Conservation (phyloP, 2,797 vertebrate genomes). For the Clarias platycephalus region DNA sequence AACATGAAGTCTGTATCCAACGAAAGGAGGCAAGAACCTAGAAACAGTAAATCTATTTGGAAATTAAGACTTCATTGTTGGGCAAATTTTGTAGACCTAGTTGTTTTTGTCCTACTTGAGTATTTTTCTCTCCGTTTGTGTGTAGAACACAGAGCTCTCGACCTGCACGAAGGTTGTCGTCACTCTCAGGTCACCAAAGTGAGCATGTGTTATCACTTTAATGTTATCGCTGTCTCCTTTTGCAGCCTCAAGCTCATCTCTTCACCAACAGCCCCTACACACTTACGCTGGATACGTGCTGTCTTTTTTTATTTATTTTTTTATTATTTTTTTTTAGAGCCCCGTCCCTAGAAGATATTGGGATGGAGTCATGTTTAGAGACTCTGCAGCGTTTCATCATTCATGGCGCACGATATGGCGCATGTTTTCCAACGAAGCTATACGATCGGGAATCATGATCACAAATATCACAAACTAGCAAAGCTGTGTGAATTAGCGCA, state of each 20-base stretch:
- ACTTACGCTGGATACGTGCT: slow-evolving; percentile 20
- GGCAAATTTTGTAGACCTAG: neutral
- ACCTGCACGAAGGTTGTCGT: slow-evolving; percentile 35
- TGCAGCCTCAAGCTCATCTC: slow-evolving; percentile 38
- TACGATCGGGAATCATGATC: slow-evolving; percentile 1
- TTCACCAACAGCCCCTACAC: slow-evolving; percentile 38
- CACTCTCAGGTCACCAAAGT: slow-evolving; percentile 55
- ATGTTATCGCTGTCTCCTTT: slow-evolving; percentile 35
- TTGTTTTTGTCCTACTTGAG: neutral
- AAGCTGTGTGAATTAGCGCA: slow-evolving; percentile 6
- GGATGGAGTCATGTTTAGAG: neutral
- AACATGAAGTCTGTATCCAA: neutral
- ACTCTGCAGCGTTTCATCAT: neutral
- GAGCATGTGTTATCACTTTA: slow-evolving; percentile 62
- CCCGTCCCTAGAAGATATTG: neutral
- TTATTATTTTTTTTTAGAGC: too few species aligned
- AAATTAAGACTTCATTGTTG: too few species aligned
- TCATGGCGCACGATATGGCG: neutral
- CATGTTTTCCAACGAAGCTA: neutral
- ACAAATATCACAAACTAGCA: slow-evolving; percentile 30
- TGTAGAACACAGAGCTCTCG: slow-evolving; percentile 12
- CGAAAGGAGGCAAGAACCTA: neutral
- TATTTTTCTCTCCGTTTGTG: neutral
- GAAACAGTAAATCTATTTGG: neutral
- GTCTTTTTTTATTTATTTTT: neutral